Conservation (phyloP, 1,140 invertebrate genomes). For the Calycopis cecrops region DNA sequence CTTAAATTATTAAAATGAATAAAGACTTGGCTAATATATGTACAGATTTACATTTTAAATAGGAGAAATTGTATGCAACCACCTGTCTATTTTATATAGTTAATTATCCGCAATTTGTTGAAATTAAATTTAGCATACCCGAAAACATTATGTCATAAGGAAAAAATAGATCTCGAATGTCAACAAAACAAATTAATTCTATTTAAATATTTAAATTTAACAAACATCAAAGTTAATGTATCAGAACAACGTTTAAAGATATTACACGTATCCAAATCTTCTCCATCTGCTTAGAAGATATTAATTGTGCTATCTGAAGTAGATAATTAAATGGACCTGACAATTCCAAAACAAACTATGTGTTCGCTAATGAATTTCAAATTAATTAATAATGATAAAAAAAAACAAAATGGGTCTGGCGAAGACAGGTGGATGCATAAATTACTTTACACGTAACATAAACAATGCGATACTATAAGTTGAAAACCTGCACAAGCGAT, state of each 20-base stretch:
- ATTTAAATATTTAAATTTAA: constrained; percentile 1
- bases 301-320: neutral
- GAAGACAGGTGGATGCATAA: constrained; percentile 41
- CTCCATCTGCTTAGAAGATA: neutral
- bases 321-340: constrained; percentile 14
- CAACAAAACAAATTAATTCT: constrained; percentile 15
- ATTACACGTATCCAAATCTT: neutral
- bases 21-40: no score
- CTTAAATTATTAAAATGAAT: no score
- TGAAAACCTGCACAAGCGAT: constrained; percentile 28
- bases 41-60: no score
- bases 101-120: no score
- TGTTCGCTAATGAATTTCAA: constrained; percentile 39
- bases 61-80: no score
- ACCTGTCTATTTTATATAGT: no score
- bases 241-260: neutral
- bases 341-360: constrained; percentile 28
- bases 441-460: constrained; percentile 33
- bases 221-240: constrained; percentile 3
- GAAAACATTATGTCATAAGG: no score
- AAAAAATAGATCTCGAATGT: no score
- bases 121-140: no score
- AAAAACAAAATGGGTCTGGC: constrained; percentile 27
- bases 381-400: constrained; percentile 43
- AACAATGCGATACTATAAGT: constrained; percentile 19